These are phyloP conservation scores for Peromyscus attwateri DNA, from an alignment of 2,797 vertebrate species.

Conservation along the genomic window DNA sequence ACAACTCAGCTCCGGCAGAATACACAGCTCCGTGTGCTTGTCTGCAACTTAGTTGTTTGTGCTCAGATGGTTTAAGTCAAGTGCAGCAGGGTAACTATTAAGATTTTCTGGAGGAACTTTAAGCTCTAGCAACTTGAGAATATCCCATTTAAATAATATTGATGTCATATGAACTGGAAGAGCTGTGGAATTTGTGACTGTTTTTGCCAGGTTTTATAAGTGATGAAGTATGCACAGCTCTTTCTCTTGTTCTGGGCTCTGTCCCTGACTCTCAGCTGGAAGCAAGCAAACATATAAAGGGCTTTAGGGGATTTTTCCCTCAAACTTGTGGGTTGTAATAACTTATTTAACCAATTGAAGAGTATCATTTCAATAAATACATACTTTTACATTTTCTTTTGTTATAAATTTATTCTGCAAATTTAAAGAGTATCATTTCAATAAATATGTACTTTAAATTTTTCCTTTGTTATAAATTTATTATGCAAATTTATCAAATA, in stretches of 20 bases:
- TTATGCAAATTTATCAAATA: slow-evolving; percentile 62
- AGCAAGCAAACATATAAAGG: slow-evolving; percentile 58
- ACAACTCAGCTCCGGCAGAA: slow-evolving; percentile 34
- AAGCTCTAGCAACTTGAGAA: slow-evolving; percentile 55
- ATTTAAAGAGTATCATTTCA: slow-evolving; percentile 66
- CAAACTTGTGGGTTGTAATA: neutral
- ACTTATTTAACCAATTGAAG: slow-evolving; percentile 57
- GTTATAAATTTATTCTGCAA: slow-evolving; percentile 64
- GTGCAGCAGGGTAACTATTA: slow-evolving; percentile 53
- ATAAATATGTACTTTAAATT: slow-evolving; percentile 5
- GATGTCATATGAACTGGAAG: slow-evolving; percentile 57
- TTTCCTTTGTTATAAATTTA: slow-evolving; percentile 68
- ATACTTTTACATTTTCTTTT: slow-evolving; percentile 57
- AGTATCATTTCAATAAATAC: slow-evolving; percentile 61
- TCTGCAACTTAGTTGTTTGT: slow-evolving; percentile 46
- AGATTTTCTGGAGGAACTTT: slow-evolving; percentile 53
- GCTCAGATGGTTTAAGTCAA: neutral
- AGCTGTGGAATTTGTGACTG: slow-evolving; percentile 58
- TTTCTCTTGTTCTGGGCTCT: neutral
- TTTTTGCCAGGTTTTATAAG: slow-evolving; percentile 62
- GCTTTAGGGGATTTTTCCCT: slow-evolving; percentile 39
- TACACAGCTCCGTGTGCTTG: slow-evolving; percentile 48
- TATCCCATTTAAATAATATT: slow-evolving; percentile 55
- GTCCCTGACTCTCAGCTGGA: slow-evolving; percentile 49
- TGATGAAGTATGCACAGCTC: slow-evolving; percentile 41